Conservation (phyloP, 2,113 vertebrate species). For the Dromiciops gliroides region DNA sequence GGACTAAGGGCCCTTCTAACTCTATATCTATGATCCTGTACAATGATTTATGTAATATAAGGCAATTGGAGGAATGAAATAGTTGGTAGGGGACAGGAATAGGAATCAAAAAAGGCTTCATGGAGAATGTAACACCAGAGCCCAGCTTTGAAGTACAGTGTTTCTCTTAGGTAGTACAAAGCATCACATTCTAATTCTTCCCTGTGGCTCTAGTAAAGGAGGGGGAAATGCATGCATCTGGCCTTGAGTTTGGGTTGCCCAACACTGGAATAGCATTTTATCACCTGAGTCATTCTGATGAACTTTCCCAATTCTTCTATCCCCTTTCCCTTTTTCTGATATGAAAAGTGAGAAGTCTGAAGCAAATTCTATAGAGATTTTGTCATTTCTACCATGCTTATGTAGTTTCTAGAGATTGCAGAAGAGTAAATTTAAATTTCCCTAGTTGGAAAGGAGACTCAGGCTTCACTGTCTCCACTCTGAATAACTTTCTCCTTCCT, state of each 20-base stretch:
- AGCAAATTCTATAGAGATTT: background rate
- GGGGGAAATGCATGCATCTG: background rate
- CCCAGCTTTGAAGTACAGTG: background rate
- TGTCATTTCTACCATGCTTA: background rate
- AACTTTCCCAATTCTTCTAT: background rate
- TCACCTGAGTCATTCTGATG: background rate
- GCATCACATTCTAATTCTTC: too few species aligned
- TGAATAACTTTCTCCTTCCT: conserved; percentile 65
- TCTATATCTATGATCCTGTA: background rate
- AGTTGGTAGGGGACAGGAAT: background rate
- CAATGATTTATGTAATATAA: background rate
- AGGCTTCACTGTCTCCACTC: conserved; percentile 62
- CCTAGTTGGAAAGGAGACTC: conserved; percentile 67
- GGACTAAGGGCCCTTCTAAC: background rate
- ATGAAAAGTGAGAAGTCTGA: background rate
- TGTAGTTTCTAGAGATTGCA: conserved; percentile 57
- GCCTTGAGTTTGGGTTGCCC: background rate
- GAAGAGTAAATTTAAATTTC: conserved; percentile 70
- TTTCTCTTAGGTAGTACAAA: background rate
- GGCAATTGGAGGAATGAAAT: background rate
- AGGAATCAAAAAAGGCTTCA: background rate
- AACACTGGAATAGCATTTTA: background rate
- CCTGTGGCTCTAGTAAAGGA: background rate
- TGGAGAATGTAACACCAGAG: background rate
- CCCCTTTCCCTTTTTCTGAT: background rate